Conservation (phyloP, 2,888 invertebrate species). For the Drosophila birchii region DNA sequence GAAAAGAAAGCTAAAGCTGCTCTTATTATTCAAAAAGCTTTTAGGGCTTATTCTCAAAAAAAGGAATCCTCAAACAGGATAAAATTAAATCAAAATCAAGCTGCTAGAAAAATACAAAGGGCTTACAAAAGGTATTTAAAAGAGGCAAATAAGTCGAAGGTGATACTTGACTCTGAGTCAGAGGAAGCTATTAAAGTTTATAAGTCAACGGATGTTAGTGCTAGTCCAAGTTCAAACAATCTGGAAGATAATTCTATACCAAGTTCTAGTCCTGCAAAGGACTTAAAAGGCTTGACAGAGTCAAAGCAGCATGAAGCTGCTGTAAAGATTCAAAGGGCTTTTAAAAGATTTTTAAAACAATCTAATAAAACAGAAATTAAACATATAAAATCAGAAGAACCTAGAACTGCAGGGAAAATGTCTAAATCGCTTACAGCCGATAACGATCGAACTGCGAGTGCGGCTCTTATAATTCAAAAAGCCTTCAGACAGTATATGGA, state of each 20-base stretch:
- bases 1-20: conserved; percentile 1
- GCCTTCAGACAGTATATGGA: conserved; percentile 41
- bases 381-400: not conserved
- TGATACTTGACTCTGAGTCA: not conserved
- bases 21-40: conserved; percentile 16
- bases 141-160: not conserved
- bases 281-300: not conserved
- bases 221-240: not conserved
- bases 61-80: not conserved
- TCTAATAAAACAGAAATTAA: not conserved
- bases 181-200: not conserved
- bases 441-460: not conserved
- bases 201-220: not conserved
- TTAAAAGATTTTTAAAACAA: not conserved
- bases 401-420: not conserved
- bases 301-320: not conserved
- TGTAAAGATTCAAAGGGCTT: not conserved
- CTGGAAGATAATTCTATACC: not conserved
- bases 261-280: not conserved
- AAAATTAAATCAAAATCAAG: conserved; percentile 6
- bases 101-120: conserved; percentile 47
- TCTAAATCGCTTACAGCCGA: not conserved
- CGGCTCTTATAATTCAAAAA: conserved; percentile 55
- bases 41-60: conserved; percentile 4
- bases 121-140: conserved; percentile 27